phyloP scores from a whole-genome alignment of 2,888 invertebrate genomes.

The Smittia aterrima region DNA sequence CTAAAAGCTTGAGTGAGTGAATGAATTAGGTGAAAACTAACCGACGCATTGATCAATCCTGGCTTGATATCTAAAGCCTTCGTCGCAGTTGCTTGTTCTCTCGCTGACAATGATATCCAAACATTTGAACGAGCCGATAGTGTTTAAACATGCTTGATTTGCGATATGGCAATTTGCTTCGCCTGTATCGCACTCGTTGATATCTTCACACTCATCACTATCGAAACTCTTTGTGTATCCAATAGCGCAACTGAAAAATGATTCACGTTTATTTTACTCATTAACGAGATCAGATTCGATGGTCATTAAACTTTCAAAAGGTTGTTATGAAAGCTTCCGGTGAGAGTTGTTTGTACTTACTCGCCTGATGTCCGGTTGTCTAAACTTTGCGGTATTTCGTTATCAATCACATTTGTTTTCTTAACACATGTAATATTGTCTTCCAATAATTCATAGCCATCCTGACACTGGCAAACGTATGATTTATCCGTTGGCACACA shows the following conservation, averaged over 20 bases:
- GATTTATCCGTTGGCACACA: conserved; percentile 61
- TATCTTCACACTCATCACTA: conserved; percentile 58
- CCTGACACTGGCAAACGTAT: conserved; percentile 56
- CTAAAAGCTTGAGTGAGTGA: not conserved
- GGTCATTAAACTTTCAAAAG: not conserved
- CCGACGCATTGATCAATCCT: conserved; percentile 62
- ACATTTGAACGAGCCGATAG: conserved; percentile 66
- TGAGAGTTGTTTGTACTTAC: conserved; percentile 20
- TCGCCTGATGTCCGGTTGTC: not conserved
- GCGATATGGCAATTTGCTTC: conserved; percentile 64
- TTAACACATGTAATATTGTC: conserved; percentile 57
- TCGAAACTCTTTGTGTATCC: conserved; percentile 54
- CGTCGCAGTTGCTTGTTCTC: conserved; percentile 46
- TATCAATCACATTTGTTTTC: conserved; percentile 37
- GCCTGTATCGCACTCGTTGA: conserved; percentile 68
- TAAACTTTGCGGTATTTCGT: conserved; percentile 29
- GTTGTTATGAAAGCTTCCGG: too few species aligned
- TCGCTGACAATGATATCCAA: conserved; percentile 46
- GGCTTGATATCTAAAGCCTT: conserved; percentile 59
- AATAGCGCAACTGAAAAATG: conserved; percentile 48
- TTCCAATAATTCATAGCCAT: conserved; percentile 54
- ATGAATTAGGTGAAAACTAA: conserved; percentile 47
- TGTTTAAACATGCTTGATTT: conserved; percentile 68
- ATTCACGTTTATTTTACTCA: not conserved
- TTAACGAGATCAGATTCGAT: not conserved